phyloP scores from a whole-genome alignment of 2,113 vertebrate species.

The Mormoops blainvillei region DNA sequence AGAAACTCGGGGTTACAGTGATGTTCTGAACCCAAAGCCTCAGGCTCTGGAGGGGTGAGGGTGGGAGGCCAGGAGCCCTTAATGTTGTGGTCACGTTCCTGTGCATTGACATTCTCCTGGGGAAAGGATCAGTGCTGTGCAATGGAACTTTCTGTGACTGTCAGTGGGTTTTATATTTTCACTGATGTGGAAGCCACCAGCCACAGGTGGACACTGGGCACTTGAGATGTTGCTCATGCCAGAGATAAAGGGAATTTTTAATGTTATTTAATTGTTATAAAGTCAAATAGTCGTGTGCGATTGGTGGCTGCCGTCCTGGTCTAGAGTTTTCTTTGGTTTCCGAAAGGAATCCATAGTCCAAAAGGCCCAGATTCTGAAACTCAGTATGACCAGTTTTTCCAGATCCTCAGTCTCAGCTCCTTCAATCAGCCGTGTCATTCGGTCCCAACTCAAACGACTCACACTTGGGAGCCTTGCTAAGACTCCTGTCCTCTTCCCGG shows the following conservation, averaged over 20 bases:
- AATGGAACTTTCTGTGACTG: fast-evolving
- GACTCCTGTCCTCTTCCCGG: not conserved
- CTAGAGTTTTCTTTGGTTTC: not conserved
- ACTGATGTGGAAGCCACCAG: fast-evolving
- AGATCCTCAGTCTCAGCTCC: not conserved
- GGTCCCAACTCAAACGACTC: not conserved
- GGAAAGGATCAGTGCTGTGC: fast-evolving
- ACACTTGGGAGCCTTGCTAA: not conserved
- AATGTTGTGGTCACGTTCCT: fast-evolving
- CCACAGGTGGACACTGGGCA: too few relatives aligned
- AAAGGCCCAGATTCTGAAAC: not conserved
- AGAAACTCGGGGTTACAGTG: too few relatives aligned
- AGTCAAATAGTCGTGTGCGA: fast-evolving
- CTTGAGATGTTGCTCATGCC: not conserved
- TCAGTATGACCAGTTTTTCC: fast-evolving
- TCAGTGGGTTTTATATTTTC: not conserved
- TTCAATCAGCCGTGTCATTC: not conserved
- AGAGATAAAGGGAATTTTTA: fast-evolving
- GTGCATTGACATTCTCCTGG: fast-evolving
- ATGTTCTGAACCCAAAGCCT: too few relatives aligned
- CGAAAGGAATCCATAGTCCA: not conserved
- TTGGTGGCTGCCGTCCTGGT: not conserved
- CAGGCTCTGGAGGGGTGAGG: too few relatives aligned
- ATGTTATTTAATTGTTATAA: not conserved
- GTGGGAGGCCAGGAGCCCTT: not conserved